Evolutionary conservation across 2,888 invertebrate species (phyloP).

Genomic region (Scrobipalpa atriplicella): DNA sequence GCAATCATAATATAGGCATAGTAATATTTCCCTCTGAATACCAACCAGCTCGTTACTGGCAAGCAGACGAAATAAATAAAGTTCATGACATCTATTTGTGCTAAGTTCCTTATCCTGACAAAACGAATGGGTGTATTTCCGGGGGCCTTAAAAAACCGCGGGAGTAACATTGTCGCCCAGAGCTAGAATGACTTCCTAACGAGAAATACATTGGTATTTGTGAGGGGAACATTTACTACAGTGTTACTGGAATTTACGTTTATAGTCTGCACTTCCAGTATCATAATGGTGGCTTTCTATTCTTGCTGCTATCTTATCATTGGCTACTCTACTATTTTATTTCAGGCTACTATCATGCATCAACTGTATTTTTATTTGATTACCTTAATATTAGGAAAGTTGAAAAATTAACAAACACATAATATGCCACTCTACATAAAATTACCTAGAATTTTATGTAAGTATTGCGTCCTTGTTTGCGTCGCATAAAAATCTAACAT

Average conservation of each 20-base stretch:
- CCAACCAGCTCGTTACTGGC: conserved; percentile 19
- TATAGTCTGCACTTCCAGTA: conserved; percentile 4
- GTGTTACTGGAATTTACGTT: background rate
- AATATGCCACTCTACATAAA: too few relatives aligned
- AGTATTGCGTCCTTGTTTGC: too few relatives aligned
- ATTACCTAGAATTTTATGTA: too few relatives aligned
- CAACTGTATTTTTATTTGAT: too few relatives aligned
- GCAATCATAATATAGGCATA: too few relatives aligned
- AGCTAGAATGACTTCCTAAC: conserved; percentile 21
- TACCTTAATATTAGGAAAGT: too few relatives aligned
- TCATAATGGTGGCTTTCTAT: background rate
- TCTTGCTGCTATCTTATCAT: background rate
- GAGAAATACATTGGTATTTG: conserved; percentile 16
- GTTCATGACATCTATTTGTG: conserved; percentile 24
- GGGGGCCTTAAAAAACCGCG: conserved; percentile 16
- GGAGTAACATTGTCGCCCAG: conserved; percentile 5
- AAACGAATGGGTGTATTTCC: conserved; percentile 19
- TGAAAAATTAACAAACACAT: too few relatives aligned
- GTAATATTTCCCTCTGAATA: background rate
- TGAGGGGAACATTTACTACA: background rate
- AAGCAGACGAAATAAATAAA: conserved; percentile 22
- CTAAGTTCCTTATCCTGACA: conserved; percentile 14
- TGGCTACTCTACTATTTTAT: too few relatives aligned
- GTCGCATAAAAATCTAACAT: too few relatives aligned
- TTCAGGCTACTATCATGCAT: too few relatives aligned